Evolutionary conservation across 2,797 vertebrate species (phyloP), one percentile per base, ranked within the genome.

Genomic region (Lacerta viridis): DNA sequence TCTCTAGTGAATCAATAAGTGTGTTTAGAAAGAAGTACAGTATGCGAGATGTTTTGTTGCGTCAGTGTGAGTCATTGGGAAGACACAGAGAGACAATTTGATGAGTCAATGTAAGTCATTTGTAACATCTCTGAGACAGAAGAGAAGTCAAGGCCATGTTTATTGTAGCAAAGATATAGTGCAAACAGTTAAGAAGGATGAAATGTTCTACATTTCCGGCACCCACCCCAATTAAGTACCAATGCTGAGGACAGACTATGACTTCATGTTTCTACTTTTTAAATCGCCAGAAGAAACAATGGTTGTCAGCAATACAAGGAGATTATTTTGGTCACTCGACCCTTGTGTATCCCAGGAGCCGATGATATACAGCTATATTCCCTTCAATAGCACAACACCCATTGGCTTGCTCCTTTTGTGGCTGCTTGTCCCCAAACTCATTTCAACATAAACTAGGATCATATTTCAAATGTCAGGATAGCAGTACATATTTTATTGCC

Each of bases 101-200:
- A 82, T 0, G 0, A 84, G 75, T 50, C 55, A 85, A 29, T 17
- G 39, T 55, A 89, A 29, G 39, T 50, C 17, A 85, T 69, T 61
- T 76, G 66, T 23, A 79, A 46, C 81, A 46, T 55, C 17, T 68
- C 25, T 50, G 11, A 1, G 29, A 39, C 13, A 72, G 68, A 55
- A 36, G 64, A 29, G 55, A 90, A 90, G 50, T 79, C 69, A 64
- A 18, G 64, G n/a, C 88, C 29, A 88, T 17, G 0, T 8, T 86
- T 68, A 36, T 74, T n/a, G 2, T 2, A 1, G 41, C 76, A 80
- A 59, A 89, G 6, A 25, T 61, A 69, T n/a, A 69, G 59, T 11
- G 33, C 17, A 59, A 77, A 43, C n/a, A 55, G 84, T 82, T 36
- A 13, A 78, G 74, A 85, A 75, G 50, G 46, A n/a, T 0, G 2